Base-by-base conservation (phyloP, 2,113 vertebrate species). In the Polyodon spathula region DNA sequence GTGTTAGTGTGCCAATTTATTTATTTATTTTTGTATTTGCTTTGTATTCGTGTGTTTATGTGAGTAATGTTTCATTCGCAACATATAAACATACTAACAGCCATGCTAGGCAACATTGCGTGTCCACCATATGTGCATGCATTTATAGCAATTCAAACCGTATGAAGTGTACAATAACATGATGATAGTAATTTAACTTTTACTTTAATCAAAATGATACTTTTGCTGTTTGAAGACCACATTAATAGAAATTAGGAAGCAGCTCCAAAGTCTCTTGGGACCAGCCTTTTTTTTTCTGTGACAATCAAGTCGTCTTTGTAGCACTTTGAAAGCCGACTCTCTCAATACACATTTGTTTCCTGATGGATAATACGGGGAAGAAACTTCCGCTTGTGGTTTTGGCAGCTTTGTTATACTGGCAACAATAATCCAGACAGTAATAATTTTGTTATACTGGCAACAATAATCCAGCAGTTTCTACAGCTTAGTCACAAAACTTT, bases 261-360 rank as follows among this genome's bases (percentile, higher is more conserved):
- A 67, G 70, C 67, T 6, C 17, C 17, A 1, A 38, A 38, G 2
- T 55, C 16, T 5, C 17, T 9, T 62, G 73, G 72, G 15, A 75
- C 72, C 68, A 72, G 72, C 67, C 27, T 27, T 27, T 27, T 69
- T 70, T 79, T n/a, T 76, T 68, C 72, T 70, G 73, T 70, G 70
- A 70, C 76, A 79, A 75, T 76, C 75, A 66, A 76, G 66, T 75
- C 60, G 66, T 64, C 72, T 75, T 55, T 55, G 53, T 55, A 55
- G 16, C 8, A 9, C 53, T 55, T 55, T 55, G 71, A 75, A 73
- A 68, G 72, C 72, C 76, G 71, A 75, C 66, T 76, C 64, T 72
- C 68, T 74, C 66, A 73, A 71, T 78, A 58, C 73, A 71, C 75
- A 66, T 78, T 81, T 78, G 70, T 75, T 80, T 76, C 70, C 74